Conservation (phyloP, 2,888 invertebrate species). For the Macrostomum cliftonense region DNA sequence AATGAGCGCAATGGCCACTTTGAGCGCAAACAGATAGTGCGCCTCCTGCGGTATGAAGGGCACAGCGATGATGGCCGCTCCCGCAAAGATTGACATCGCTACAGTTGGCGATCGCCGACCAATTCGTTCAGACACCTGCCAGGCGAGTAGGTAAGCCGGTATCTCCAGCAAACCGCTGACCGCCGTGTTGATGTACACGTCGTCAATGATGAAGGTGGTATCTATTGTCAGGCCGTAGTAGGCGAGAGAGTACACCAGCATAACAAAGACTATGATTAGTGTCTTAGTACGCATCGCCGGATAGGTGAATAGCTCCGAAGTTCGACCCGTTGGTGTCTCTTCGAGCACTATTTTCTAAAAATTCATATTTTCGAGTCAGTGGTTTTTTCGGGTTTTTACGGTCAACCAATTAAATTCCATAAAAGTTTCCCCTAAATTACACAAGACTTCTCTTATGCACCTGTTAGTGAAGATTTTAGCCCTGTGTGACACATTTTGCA, state of each 20-base stretch:
- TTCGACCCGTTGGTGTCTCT: constrained; percentile 2
- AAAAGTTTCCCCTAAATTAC: no score
- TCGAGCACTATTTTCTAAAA: neutral
- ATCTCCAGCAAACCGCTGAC: constrained; percentile 4
- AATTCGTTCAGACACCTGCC: constrained; percentile 5
- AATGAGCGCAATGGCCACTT: no score
- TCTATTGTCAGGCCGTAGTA: constrained; percentile 5
- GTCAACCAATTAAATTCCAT: no score
- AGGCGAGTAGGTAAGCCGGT: constrained; percentile 2
- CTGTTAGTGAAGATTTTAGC: no score
- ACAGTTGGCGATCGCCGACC: constrained; percentile 3
- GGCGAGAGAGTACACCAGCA: neutral
- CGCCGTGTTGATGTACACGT: constrained; percentile 7
- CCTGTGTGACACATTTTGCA: no score
- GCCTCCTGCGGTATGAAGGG: no score
- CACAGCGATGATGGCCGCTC: neutral
- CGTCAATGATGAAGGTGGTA: constrained; percentile 3
- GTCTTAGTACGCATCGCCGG: neutral
- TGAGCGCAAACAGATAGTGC: no score
- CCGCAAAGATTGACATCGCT: neutral
- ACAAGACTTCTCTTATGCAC: no score
- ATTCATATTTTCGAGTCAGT: no score
- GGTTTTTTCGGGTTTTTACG: no score
- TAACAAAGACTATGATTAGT: neutral
- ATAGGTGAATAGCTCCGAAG: constrained; percentile 1